Conservation (phyloP, 2,888 invertebrate species). For the Diaperis boleti region DNA sequence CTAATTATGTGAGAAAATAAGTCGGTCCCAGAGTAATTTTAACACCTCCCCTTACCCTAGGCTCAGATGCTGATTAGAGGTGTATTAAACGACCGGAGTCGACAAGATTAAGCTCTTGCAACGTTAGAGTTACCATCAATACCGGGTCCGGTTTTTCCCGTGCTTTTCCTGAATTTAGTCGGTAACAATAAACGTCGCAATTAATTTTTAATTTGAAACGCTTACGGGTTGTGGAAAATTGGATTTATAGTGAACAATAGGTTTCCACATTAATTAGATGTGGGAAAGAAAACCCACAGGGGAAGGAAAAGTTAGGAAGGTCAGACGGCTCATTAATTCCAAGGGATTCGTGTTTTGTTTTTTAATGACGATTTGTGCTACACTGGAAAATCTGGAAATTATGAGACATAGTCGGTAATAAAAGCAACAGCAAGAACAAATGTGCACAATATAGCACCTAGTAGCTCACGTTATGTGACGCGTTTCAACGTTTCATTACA, state of each 20-base stretch:
- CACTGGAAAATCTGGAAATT: too few species aligned
- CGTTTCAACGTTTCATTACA: too few species aligned
- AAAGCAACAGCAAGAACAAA: too few species aligned
- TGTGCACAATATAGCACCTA: too few species aligned
- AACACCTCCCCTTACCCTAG: conserved; percentile 4
- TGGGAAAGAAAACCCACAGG: not conserved
- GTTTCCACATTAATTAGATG: not conserved
- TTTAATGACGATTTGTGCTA: not conserved
- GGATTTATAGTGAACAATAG: not conserved
- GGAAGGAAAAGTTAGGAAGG: not conserved
- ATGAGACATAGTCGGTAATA: too few species aligned
- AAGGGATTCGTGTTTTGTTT: not conserved
- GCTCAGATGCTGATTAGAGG: conserved; percentile 15
- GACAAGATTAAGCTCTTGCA: conserved; percentile 6
- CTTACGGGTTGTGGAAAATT: not conserved
- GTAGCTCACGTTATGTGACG: too few species aligned
- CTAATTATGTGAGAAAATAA: not conserved
- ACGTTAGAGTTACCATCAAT: conserved; percentile 6
- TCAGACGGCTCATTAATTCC: conserved; percentile 7
- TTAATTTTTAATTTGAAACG: conserved; percentile 9
- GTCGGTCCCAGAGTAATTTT: conserved; percentile 14
- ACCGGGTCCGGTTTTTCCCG: not conserved
- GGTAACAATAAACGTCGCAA: not conserved
- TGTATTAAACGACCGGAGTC: conserved; percentile 16
- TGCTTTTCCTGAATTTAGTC: conserved; percentile 1